These are phyloP conservation scores for Serrognathus titanus DNA, from an alignment of 2,888 invertebrate genomes.

Conservation along the genomic window DNA sequence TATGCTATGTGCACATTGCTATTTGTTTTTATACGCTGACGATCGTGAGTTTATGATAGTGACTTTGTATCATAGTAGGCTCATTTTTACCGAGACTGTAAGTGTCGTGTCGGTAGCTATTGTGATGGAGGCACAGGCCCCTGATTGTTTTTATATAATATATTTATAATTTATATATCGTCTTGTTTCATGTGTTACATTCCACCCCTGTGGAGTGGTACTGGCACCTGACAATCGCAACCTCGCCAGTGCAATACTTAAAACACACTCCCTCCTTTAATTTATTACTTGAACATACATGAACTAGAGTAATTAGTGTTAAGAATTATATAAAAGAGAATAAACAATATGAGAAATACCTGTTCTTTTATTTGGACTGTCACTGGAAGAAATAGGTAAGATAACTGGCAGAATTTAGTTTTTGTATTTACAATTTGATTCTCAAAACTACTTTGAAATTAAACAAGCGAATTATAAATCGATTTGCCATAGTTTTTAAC, in stretches of 20 bases:
- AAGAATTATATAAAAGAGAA: constrained; percentile 35
- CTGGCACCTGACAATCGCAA: constrained; percentile 46
- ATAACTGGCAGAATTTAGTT: too few relatives aligned
- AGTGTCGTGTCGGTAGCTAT: constrained; percentile 47
- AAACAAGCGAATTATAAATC: too few relatives aligned
- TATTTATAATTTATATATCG: constrained; percentile 50
- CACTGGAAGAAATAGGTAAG: too few relatives aligned
- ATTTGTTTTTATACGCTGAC: constrained; percentile 15
- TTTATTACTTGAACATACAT: constrained; percentile 30
- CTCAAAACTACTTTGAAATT: too few relatives aligned
- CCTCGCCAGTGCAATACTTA: constrained; percentile 49
- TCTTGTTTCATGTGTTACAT: constrained; percentile 40
- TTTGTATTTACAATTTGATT: too few relatives aligned
- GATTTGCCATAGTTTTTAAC: too few relatives aligned
- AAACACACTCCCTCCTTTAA: constrained; percentile 37
- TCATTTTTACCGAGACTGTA: constrained; percentile 44
- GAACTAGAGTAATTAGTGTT: constrained; percentile 30
- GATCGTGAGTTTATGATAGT: constrained; percentile 36
- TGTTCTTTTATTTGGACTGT: neutral
- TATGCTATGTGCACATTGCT: constrained; percentile 20
- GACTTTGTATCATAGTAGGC: constrained; percentile 42
- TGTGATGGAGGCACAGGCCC: constrained; percentile 45
- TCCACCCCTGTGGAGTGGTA: constrained; percentile 44
- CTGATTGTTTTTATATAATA: constrained; percentile 45
- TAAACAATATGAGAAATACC: constrained; percentile 20